phyloP scores from a whole-genome alignment of 1,140 invertebrate species.

The Diprion similis region DNA sequence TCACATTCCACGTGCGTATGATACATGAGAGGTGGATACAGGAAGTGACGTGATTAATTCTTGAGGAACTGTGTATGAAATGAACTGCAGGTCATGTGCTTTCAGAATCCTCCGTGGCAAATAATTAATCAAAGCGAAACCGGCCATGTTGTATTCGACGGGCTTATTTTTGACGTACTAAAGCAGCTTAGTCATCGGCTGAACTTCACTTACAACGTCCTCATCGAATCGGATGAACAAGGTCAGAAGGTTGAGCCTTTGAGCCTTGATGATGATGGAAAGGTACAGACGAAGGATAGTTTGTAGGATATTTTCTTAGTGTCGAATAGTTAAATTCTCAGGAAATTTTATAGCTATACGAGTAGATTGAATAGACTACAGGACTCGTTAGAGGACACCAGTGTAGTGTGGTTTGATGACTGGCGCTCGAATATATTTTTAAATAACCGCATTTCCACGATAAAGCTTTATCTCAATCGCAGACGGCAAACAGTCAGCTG shows the following conservation, averaged over 20 bases:
- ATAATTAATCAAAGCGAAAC: slow-evolving; percentile 67
- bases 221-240: slow-evolving; percentile 24
- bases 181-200: slow-evolving; percentile 76
- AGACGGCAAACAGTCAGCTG: slow-evolving; percentile 24
- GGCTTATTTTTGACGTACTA: slow-evolving; percentile 82
- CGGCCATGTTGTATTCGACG: slow-evolving; percentile 67
- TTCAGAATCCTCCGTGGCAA: slow-evolving; percentile 87
- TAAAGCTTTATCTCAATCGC: neutral
- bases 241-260: neutral
- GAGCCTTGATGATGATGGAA: no score
- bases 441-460: no score
- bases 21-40: neutral
- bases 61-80: neutral
- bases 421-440: no score
- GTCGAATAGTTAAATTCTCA: no score
- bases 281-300: no score
- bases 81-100: slow-evolving; percentile 25
- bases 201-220: slow-evolving; percentile 78
- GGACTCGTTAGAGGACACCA: no score
- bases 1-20: slow-evolving; percentile 72
- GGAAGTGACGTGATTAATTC: slow-evolving; percentile 1
- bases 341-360: no score
- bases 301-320: no score
- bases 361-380: no score
- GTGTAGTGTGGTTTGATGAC: no score